Base-by-base conservation (phyloP, 2,888 invertebrate genomes). In the Miltochrista miniata region DNA sequence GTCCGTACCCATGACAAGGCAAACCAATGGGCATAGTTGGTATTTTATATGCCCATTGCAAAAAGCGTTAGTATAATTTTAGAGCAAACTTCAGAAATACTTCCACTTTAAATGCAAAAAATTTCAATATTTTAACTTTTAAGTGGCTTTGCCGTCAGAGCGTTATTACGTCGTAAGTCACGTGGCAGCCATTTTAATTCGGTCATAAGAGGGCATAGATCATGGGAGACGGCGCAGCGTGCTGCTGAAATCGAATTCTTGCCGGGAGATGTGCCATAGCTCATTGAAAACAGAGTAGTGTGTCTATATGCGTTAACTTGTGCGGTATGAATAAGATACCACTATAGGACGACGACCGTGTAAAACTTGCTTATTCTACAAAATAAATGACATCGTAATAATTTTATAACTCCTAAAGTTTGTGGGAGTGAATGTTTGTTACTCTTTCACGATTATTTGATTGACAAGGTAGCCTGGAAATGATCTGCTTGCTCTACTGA, bases 151-250 rank as follows among this genome's bases (percentile, higher is more conserved):
- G 38, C 24, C 15, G 24, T 7, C 41, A 29, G 30, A n/a, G 18
- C 57, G 69, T 78, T 77, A 83, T 80, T 69, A 76, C 72, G 71
- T 72, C 80, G 72, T 83, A 83, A 79, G 71, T 83, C 79, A 81
- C 64, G 52, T 45, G 31, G 55, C 60, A 42, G 73, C 79, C 73
- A 76, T 80, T 82, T 81, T 81, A 82, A 82, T 82, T 83, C 71
- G 73, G 70, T 72, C 74, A 75, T 24, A 79, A 77, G 77, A 68
- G 76, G 64, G 71, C 75, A 78, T 83, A 72, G 70, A 79, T 82
- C 83, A 83, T 60, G 48, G 39, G 51, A 56, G 59, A 54, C 61
- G 60, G 59, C 68, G 70, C 65, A 60, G 53, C 66, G 68, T 69
- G 70, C 57, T 55, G 65, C 56, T 68, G 60, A 62, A 76, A 79